These are phyloP conservation scores for Drosophila lacicola DNA, from an alignment of 2,888 invertebrate species.

Conservation along the genomic window DNA sequence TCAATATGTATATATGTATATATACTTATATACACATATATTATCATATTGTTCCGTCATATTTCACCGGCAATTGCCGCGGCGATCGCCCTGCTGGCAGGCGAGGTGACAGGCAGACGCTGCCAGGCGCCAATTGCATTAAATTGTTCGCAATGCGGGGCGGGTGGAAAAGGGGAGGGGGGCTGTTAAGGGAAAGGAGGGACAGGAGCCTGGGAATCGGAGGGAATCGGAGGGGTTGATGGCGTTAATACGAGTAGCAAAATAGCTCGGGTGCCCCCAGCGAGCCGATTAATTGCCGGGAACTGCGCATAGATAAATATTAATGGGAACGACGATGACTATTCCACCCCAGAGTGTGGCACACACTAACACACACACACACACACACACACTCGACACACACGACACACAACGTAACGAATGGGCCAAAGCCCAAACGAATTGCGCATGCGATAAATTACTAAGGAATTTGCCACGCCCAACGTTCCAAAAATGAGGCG, in stretches of 20 bases:
- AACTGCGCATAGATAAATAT: conserved; percentile 51
- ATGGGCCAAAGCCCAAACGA: conserved; percentile 64
- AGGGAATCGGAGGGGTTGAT: not conserved
- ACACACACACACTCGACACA: conserved; percentile 6
- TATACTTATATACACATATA: not conserved
- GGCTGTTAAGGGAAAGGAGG: not conserved
- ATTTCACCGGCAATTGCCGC: conserved; percentile 62
- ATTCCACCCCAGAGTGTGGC: conserved; percentile 43
- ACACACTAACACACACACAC: not conserved
- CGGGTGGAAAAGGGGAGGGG: no score
- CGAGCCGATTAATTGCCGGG: conserved; percentile 67
- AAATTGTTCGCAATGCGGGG: no score
- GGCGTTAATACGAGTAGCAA: conserved; percentile 40
- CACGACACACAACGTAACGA: conserved; percentile 43
- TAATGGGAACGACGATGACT: conserved; percentile 33
- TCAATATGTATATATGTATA: not conserved
- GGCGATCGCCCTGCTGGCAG: conserved; percentile 57
- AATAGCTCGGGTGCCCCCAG: conserved; percentile 14
- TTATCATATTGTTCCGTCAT: conserved; percentile 65
- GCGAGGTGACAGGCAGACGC: conserved; percentile 45
- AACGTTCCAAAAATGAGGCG: conserved; percentile 47
- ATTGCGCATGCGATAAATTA: conserved; percentile 71
- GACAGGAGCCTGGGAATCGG: not conserved
- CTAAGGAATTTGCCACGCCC: conserved; percentile 72
- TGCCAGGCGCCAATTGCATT: conserved; percentile 47